Evolutionary conservation across 1,140 invertebrate genomes (phyloP).

Genomic region (Orius laevigatus): DNA sequence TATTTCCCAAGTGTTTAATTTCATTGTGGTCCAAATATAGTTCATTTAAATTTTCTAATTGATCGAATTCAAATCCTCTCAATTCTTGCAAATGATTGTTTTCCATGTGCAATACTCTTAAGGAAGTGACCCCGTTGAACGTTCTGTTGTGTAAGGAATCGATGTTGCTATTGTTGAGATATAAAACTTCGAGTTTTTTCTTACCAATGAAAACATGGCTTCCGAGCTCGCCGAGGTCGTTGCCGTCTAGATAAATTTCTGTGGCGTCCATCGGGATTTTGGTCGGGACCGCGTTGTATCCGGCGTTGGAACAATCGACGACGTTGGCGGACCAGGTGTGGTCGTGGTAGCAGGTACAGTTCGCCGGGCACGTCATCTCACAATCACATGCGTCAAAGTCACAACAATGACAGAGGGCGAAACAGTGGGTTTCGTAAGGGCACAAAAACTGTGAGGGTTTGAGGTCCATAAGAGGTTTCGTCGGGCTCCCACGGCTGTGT

Average conservation of each 20-base stretch:
- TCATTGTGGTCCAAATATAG: conserved; percentile 35
- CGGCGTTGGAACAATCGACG: conserved; percentile 31
- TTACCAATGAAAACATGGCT: conserved; percentile 38
- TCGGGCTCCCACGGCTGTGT: conserved; percentile 21
- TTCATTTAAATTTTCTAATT: conserved; percentile 30
- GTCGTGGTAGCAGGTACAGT: conserved; percentile 36
- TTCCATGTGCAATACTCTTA: conserved; percentile 33
- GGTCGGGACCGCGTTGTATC: conserved; percentile 28
- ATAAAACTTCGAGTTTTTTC: conserved; percentile 33
- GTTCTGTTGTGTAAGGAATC: conserved; percentile 34
- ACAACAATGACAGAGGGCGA: conserved; percentile 41
- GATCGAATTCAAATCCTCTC: conserved; percentile 35
- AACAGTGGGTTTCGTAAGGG: conserved; percentile 39
- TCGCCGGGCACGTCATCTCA: conserved; percentile 36
- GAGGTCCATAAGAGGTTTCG: conserved; percentile 48
- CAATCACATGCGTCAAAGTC: conserved; percentile 43
- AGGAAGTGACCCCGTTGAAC: conserved; percentile 34
- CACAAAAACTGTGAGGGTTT: conserved; percentile 43
- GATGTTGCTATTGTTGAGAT: conserved; percentile 33
- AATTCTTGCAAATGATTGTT: conserved; percentile 31
- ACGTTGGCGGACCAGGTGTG: conserved; percentile 35
- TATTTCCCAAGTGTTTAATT: conserved; percentile 28
- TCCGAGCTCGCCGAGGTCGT: conserved; percentile 30
- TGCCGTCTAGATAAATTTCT: conserved; percentile 37
- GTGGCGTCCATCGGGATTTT: conserved; percentile 41